Conservation (phyloP, 2,888 invertebrate species). For the Xestobium rufovillosum region DNA sequence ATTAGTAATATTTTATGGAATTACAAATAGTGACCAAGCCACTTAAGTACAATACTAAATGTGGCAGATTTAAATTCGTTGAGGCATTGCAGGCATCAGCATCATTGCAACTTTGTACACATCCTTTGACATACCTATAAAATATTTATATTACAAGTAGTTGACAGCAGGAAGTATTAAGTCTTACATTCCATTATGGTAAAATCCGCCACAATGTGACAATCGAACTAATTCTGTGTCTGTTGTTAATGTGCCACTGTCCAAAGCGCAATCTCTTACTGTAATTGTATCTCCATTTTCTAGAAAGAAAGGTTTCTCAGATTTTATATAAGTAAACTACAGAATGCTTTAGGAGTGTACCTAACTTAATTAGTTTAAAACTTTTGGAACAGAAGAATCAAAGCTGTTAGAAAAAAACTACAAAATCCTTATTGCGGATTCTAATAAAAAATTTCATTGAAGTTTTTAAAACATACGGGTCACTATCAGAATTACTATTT, state of each 20-base stretch:
- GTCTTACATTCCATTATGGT: conserved; percentile 72
- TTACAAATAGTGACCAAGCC: too few relatives aligned
- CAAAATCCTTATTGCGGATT: too few relatives aligned
- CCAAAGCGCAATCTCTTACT: conserved; percentile 89
- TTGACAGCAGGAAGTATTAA: background rate
- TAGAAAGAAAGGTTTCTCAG: too few relatives aligned
- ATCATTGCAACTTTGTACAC: conserved; percentile 90
- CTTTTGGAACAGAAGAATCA: too few relatives aligned
- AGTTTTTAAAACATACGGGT: too few relatives aligned
- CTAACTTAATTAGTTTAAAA: background rate
- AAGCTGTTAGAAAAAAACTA: too few relatives aligned
- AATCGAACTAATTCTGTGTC: conserved; percentile 94
- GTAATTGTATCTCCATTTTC: conserved; percentile 74
- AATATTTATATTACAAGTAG: conserved; percentile 3
- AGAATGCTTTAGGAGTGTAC: background rate
- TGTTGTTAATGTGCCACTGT: conserved; percentile 90
- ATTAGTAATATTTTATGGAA: too few relatives aligned
- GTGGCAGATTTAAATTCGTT: too few relatives aligned
- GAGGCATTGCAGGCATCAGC: conserved; percentile 79
- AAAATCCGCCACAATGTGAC: conserved; percentile 96
- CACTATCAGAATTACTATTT: too few relatives aligned
- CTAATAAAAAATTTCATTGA: too few relatives aligned
- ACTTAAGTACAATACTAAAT: too few relatives aligned
- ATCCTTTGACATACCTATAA: conserved; percentile 79
- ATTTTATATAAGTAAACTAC: too few relatives aligned